Evolutionary conservation across 2,113 vertebrate species (phyloP).

Genomic region (Papio anubis): DNA sequence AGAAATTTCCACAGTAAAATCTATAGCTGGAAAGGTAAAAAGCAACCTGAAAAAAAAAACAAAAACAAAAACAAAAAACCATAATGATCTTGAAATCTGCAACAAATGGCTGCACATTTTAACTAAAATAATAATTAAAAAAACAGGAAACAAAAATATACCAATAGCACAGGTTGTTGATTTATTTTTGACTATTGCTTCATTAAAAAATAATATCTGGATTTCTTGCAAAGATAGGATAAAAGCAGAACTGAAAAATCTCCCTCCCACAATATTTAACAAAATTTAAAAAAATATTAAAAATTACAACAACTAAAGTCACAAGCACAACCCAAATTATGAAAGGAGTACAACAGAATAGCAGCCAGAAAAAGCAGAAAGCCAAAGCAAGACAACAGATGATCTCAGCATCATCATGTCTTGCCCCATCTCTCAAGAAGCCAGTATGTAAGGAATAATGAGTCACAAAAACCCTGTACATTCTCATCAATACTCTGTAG

Average conservation of each 20-base stretch:
- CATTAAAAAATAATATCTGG: background rate
- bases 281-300: background rate
- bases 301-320: background rate
- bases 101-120: background rate
- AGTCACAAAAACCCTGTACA: background rate
- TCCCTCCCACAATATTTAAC: background rate
- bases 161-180: background rate
- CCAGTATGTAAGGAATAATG: background rate
- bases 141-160: slow-evolving; percentile 9
- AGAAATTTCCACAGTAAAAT: background rate
- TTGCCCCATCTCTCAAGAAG: background rate
- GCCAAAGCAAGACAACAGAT: background rate
- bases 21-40: background rate
- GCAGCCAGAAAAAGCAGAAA: background rate
- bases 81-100: background rate
- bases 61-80: background rate
- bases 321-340: background rate
- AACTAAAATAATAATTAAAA: background rate
- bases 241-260: background rate
- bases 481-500: background rate
- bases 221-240: background rate
- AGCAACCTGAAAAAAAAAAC: background rate
- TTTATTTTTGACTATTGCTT: background rate
- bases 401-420: background rate
- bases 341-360: background rate